Evolutionary conservation across 2,797 vertebrate species (phyloP).

Genomic region (Garrulus glandarius): DNA sequence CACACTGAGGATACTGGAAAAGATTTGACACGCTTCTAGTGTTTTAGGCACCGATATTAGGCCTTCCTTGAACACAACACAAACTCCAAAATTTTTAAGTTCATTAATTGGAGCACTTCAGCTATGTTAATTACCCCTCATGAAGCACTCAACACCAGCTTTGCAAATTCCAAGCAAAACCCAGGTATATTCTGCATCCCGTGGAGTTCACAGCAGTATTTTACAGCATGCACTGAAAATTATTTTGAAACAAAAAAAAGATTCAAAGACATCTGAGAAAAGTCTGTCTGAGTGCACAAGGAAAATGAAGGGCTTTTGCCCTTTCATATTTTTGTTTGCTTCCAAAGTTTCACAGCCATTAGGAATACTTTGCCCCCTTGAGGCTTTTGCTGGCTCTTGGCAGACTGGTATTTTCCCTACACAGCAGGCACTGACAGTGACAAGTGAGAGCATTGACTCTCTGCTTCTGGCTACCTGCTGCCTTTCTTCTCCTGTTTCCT

Average conservation of each 20-base stretch:
- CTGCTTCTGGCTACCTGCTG: slow-evolving; percentile 26
- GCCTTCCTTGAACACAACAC: neutral
- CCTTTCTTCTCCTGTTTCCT: slow-evolving; percentile 32
- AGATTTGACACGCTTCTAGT: neutral
- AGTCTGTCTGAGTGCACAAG: neutral
- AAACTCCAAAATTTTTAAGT: neutral
- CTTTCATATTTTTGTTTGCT: neutral
- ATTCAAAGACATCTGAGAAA: neutral
- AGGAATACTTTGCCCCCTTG: slow-evolving; percentile 17
- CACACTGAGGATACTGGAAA: neutral
- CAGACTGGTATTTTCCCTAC: neutral
- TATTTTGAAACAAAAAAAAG: neutral
- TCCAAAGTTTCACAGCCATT: neutral
- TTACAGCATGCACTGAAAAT: neutral
- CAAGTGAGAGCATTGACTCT: slow-evolving; percentile 27
- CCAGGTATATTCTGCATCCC: neutral
- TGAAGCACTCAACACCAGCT: neutral
- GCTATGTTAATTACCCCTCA: neutral
- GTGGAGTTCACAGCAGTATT: neutral
- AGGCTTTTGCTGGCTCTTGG: slow-evolving; percentile 7
- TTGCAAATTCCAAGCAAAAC: neutral
- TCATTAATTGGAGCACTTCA: neutral
- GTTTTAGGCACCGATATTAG: neutral
- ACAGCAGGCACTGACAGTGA: slow-evolving; percentile 38
- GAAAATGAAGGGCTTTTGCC: neutral